These are phyloP conservation scores for Sciaenops ocellatus DNA, from an alignment of 2,797 vertebrate genomes.

Conservation along the genomic window DNA sequence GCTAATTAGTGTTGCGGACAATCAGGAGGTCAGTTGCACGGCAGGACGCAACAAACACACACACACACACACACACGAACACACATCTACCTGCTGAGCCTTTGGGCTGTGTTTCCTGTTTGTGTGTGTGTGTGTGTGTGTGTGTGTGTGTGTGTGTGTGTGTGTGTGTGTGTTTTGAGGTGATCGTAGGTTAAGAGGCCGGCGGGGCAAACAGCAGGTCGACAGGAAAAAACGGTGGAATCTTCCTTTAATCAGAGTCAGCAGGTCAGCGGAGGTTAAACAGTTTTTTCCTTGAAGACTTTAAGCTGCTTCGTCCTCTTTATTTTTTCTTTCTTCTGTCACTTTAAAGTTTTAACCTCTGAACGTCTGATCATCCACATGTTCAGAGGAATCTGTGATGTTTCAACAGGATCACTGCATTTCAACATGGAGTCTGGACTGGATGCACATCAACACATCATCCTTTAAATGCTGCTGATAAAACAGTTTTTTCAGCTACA, in stretches of 20 bases:
- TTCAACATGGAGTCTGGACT: too few relatives aligned
- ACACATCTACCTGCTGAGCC: conserved; percentile 52
- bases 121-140: conserved; percentile 18
- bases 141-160: conserved; percentile 28
- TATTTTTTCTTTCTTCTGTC: background rate
- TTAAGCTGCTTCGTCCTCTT: conserved; percentile 15
- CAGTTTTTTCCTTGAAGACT: conserved; percentile 32
- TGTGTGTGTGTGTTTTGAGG: conserved; percentile 23
- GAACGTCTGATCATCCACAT: too few relatives aligned
- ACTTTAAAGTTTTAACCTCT: conserved; percentile 2
- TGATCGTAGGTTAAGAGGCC: conserved; percentile 18
- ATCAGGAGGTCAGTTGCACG: conserved; percentile 61
- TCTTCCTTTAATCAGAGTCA: conserved; percentile 59
- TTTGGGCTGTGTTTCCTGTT: conserved; percentile 48
- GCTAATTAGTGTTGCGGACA: conserved; percentile 66
- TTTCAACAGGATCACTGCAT: too few relatives aligned
- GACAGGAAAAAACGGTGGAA: conserved; percentile 41
- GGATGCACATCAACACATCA: too few relatives aligned
- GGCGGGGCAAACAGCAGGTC: conserved; percentile 24
- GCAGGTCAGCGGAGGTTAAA: conserved; percentile 54
- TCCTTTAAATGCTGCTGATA: too few relatives aligned
- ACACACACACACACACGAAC: conserved; percentile 52
- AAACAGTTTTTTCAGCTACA: too few relatives aligned
- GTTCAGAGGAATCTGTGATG: too few relatives aligned
- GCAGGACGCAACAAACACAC: conserved; percentile 61